Evolutionary conservation across 2,888 invertebrate genomes (phyloP).

Genomic region (Ophraella communa): DNA sequence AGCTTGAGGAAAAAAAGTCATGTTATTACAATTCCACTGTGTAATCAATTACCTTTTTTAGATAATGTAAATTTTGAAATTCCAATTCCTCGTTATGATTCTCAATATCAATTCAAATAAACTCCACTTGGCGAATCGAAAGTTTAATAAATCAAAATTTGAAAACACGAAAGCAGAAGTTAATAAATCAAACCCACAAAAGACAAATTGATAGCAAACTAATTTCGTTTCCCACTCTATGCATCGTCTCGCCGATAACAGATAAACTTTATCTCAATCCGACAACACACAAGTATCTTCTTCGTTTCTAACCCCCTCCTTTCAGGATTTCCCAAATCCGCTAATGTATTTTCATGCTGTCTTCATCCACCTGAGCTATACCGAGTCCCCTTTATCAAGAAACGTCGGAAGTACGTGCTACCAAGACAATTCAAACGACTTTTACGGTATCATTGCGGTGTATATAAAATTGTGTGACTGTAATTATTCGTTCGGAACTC

Average conservation of each 20-base stretch:
- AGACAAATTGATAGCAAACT: constrained; percentile 1
- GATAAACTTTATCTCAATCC: no score
- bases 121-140: no score
- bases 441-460: not conserved
- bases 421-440: not conserved
- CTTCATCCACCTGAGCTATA: not conserved
- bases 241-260: not conserved
- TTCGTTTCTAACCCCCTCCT: not conserved
- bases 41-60: no score
- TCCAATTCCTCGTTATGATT: no score
- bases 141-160: not conserved
- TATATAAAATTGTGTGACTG: not conserved
- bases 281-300: not conserved
- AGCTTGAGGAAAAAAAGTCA: no score
- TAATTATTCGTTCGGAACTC: not conserved
- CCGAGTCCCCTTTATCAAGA: not conserved
- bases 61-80: no score
- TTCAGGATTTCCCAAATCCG: not conserved
- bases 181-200: not conserved
- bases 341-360: not conserved
- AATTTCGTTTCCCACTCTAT: not conserved
- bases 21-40: no score
- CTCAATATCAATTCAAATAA: not conserved
- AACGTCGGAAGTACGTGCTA: not conserved
- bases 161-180: not conserved